These are phyloP conservation scores for Manacus vitellinus DNA, from an alignment of 2,113 vertebrate species.

Conservation along the genomic window DNA sequence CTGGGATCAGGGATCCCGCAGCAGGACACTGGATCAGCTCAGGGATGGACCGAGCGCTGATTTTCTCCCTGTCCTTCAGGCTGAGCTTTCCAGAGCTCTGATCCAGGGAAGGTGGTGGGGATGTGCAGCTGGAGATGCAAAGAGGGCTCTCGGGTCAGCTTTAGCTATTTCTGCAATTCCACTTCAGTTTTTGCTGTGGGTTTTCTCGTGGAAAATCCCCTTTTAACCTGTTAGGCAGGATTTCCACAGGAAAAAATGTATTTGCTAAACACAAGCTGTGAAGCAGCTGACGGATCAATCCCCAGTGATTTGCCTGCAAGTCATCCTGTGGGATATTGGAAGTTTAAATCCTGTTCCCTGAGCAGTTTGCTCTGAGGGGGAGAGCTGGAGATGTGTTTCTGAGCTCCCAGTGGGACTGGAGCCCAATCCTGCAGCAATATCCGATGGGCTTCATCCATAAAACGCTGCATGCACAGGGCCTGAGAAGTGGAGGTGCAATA, in stretches of 20 bases:
- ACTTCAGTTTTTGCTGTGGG: background rate
- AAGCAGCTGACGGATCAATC: background rate
- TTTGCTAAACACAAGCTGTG: background rate
- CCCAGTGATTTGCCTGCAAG: background rate
- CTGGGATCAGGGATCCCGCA: background rate
- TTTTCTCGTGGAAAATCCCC: conserved; percentile 27
- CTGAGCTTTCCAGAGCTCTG: background rate
- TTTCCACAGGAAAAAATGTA: conserved; percentile 23
- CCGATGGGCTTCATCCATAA: background rate
- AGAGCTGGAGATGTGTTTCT: background rate
- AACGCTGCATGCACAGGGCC: background rate
- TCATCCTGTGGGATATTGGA: background rate
- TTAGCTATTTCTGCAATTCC: background rate
- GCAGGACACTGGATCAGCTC: background rate
- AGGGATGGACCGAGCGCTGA: background rate
- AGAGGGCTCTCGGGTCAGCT: background rate
- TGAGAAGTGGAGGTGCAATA: background rate
- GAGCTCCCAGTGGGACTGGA: background rate
- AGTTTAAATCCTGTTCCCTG: background rate
- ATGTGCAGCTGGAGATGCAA: background rate
- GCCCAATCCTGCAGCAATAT: background rate
- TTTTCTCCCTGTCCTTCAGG: background rate
- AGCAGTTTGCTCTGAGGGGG: background rate
- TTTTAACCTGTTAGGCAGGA: conserved; percentile 32
- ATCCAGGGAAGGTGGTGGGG: background rate